A percentile compares a stretch with the other conserved stretches of the same genome.
These are phyloP conservation scores for Drosophila insularis DNA, from an alignment of 1,140 invertebrate genomes.

Conservation along the genomic window DNA sequence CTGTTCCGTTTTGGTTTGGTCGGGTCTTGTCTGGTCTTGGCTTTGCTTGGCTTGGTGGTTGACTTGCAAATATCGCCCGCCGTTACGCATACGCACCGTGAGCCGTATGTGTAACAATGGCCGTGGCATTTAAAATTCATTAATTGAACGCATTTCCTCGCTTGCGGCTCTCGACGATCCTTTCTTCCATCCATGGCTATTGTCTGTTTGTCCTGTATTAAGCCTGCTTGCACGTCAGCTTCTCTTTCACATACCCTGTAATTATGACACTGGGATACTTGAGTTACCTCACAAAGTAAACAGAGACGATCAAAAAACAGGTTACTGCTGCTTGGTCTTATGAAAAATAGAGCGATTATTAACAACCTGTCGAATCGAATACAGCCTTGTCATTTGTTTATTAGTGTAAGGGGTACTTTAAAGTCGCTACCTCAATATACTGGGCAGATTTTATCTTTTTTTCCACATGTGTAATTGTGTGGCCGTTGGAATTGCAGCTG, in stretches of 20 bases:
- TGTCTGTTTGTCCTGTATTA: slow-evolving; percentile 26
- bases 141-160: slow-evolving; percentile 70
- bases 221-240: slow-evolving; percentile 2
- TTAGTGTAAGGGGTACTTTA: not conserved
- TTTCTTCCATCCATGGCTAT: not conserved
- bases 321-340: no score
- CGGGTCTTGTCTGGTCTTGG: not conserved
- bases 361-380: not conserved
- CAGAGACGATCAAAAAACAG: no score
- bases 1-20: not conserved
- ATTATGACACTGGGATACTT: not conserved
- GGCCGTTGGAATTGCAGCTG: slow-evolving; percentile 26
- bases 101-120: slow-evolving; percentile 53
- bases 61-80: slow-evolving; percentile 62
- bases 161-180: slow-evolving; percentile 18
- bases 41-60: slow-evolving; percentile 50
- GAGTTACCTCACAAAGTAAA: no score
- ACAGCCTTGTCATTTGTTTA: no score
- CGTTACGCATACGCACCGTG: slow-evolving; percentile 66
- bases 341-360: not conserved
- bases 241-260: not conserved
- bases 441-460: not conserved
- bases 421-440: not conserved
- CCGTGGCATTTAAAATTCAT: slow-evolving; percentile 76
- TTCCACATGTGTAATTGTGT: slow-evolving; percentile 38